These are phyloP conservation scores for Amazona finschi DNA, from an alignment of 2,797 vertebrate genomes.

Conservation along the genomic window DNA sequence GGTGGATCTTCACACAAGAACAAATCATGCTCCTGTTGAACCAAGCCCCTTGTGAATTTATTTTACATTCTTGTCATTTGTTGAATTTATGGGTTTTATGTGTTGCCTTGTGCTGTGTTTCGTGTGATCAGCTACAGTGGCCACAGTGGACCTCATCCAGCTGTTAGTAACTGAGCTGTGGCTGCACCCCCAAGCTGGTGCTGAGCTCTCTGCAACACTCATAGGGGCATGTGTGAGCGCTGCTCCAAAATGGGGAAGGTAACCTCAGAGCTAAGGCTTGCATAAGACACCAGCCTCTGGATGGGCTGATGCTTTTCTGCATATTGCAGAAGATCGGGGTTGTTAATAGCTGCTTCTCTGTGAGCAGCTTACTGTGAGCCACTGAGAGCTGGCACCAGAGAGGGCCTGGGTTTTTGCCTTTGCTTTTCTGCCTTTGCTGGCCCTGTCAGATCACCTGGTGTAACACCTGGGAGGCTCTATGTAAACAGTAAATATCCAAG, in stretches of 20 bases:
- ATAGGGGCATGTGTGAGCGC: not conserved
- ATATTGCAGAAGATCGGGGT: not conserved
- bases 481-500: not conserved
- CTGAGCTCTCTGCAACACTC: not conserved
- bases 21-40: not conserved
- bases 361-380: not conserved
- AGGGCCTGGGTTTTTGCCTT: rapidly evolving
- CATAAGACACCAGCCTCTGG: not conserved
- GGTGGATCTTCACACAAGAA: not conserved
- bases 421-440: not conserved
- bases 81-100: not conserved
- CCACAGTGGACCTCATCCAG: not conserved
- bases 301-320: not conserved
- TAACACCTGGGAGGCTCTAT: not conserved
- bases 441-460: not conserved
- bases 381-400: not conserved
- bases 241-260: not conserved
- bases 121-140: not conserved
- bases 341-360: not conserved
- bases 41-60: not conserved
- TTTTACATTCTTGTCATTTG: not conserved
- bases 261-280: not conserved
- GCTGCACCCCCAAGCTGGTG: not conserved
- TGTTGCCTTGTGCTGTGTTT: not conserved
- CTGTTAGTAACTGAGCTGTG: not conserved